Percentiles rank a stretch among this genome's conserved stretches.
phyloP scores from a whole-genome alignment of 2,113 vertebrate species.

The Loxodonta africana region DNA sequence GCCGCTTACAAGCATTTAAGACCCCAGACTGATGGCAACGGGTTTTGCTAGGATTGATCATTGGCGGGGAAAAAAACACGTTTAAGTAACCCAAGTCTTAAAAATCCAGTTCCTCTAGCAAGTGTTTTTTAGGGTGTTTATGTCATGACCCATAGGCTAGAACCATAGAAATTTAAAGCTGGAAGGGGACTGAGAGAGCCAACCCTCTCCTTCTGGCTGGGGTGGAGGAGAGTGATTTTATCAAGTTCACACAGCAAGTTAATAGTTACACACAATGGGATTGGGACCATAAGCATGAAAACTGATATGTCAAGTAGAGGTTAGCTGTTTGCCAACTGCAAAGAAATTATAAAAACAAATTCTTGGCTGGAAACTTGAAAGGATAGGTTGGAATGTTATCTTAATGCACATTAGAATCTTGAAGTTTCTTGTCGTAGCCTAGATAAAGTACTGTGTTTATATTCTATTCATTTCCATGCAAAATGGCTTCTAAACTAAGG shows the following conservation, averaged over 20 bases:
- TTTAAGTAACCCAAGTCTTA: not conserved
- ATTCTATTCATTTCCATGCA: constrained; percentile 79
- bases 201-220: not conserved
- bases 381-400: constrained; percentile 92
- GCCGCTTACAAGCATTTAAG: too few relatives aligned
- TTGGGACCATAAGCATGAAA: constrained; percentile 56
- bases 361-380: constrained; percentile 90
- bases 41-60: not conserved
- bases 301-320: constrained; percentile 69
- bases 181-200: not conserved
- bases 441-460: constrained; percentile 90
- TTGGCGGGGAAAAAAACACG: not conserved
- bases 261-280: not conserved
- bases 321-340: constrained; percentile 86
- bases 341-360: constrained; percentile 90
- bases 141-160: not conserved
- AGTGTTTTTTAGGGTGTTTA: not conserved
- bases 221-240: not conserved
- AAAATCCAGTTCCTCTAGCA: constrained; percentile 9
- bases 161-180: not conserved
- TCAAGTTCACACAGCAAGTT: constrained; percentile 3
- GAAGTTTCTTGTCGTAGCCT: constrained; percentile 87
- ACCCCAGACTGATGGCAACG: too few relatives aligned
- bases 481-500: constrained; percentile 76
- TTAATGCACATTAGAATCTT: constrained; percentile 87